phyloP scores from a whole-genome alignment of 1,140 invertebrate species.

The Hetaerina americana region DNA sequence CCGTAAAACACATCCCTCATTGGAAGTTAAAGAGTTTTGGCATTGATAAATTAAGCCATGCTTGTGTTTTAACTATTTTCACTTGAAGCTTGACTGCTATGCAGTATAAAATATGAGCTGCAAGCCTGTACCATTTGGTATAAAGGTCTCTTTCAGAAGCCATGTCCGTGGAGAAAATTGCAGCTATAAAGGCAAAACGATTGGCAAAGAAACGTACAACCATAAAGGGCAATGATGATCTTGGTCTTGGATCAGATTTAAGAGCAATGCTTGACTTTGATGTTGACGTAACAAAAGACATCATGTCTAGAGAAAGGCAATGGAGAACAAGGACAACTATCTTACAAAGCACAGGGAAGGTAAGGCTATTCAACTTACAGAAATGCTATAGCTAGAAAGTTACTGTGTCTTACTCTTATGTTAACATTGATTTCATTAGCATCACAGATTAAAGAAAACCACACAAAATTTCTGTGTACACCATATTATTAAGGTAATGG shows the following conservation, averaged over 20 bases:
- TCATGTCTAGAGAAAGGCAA: constrained; percentile 84
- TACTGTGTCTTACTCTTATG: no score
- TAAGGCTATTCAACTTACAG: constrained; percentile 27
- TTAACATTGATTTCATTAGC: no score
- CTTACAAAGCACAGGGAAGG: constrained; percentile 87
- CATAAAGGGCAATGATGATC: constrained; percentile 88
- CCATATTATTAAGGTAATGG: no score
- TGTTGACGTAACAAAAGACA: constrained; percentile 90
- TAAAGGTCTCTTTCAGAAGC: constrained; percentile 78
- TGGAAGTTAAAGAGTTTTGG: no score
- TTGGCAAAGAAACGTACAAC: constrained; percentile 92
- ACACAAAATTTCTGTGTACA: no score
- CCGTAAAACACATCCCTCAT: no score
- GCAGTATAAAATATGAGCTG: no score
- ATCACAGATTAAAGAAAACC: no score
- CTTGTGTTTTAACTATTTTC: no score
- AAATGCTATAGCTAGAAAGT: neutral
- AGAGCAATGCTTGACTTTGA: constrained; percentile 87
- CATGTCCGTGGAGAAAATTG: constrained; percentile 96
- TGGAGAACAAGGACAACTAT: constrained; percentile 93
- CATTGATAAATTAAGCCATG: no score
- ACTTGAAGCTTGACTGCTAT: no score
- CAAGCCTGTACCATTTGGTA: no score
- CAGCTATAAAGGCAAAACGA: constrained; percentile 93
- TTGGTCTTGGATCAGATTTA: constrained; percentile 66